Base-by-base conservation (phyloP, 2,113 vertebrate genomes). In the Spea multiplicata region DNA sequence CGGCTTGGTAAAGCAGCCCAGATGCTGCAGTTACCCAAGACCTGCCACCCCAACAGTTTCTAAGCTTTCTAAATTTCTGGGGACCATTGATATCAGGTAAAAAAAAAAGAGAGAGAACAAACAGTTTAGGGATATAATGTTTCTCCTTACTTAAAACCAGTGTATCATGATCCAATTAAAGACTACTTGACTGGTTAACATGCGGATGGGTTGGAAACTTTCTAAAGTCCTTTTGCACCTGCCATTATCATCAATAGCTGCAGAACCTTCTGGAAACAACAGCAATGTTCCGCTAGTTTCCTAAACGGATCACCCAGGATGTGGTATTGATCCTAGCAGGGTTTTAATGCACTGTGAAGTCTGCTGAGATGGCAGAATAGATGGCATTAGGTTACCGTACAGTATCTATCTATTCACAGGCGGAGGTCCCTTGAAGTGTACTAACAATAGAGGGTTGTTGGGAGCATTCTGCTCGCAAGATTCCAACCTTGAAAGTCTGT, bases 331-430 rank as follows among this genome's bases (percentile, higher is more conserved):
- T 78, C 61, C 76, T 78, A 66, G 53, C 12, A 30, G 59, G 64
- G 72, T 65, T 72, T 78, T 78, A 78, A 78, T 78, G 76, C 69
- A 78, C 76, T 59, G 49, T 55, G 69, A 78, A 78, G 69, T 57
- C 59, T 78, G 76, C 76, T 78, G 76, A 78, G 59, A 46, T 52
- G 62, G 76, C 76, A 78, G 76, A 78, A 78, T 59, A 72, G 76
- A 59, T 78, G 76, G 76, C 47, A 44, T 78, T 72, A 55, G 76
- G 59, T 78, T 78, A 78, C 76, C 72, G 59, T 44, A 72, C 69
- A 66, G 57, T 44, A 71, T 78, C 30, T 66, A 66, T 72, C 48
- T 17, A 30, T 55, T 16, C 13, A 48, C 44, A 71, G 49, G 8
- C 66, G 59, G 4, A 59, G 44, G 45, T 70, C 14, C 66, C 30